These are phyloP conservation scores for Equus quagga DNA, from an alignment of 2,113 vertebrate species.

Conservation along the genomic window DNA sequence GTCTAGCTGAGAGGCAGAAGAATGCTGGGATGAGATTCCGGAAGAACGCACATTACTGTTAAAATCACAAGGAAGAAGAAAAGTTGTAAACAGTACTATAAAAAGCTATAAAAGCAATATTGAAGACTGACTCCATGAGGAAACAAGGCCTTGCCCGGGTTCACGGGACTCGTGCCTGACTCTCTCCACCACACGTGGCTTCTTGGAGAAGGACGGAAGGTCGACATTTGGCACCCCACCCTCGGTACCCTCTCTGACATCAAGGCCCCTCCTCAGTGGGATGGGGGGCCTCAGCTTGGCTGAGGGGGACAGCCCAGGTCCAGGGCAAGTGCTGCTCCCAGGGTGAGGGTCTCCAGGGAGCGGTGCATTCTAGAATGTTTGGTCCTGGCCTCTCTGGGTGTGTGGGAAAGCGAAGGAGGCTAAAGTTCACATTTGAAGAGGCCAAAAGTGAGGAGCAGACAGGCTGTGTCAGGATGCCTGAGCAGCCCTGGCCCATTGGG, in stretches of 20 bases:
- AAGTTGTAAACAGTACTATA: background rate
- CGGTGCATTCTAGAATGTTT: fast-evolving
- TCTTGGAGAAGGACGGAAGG: background rate
- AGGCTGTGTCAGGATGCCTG: background rate
- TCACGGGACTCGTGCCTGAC: background rate
- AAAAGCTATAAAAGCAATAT: too few species aligned
- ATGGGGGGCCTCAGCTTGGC: background rate
- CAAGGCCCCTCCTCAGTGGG: background rate
- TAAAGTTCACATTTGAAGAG: background rate
- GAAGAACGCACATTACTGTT: background rate
- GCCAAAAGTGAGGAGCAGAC: conserved; percentile 50
- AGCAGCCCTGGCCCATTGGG: background rate
- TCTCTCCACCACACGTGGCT: background rate
- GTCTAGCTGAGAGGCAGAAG: background rate
- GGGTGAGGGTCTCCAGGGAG: background rate
- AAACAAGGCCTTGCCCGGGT: background rate
- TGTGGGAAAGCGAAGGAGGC: conserved; percentile 46
- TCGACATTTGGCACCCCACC: fast-evolving
- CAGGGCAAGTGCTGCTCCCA: background rate
- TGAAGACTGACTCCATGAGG: background rate
- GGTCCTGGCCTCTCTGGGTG: background rate
- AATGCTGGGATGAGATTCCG: background rate
- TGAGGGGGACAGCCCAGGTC: background rate
- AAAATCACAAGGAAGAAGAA: background rate
- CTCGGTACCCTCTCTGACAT: background rate